Evolutionary conservation across 37 sponge, comb jelly and placozoan species (phyloP).

Genomic region (Cliona cf. orientalis): DNA sequence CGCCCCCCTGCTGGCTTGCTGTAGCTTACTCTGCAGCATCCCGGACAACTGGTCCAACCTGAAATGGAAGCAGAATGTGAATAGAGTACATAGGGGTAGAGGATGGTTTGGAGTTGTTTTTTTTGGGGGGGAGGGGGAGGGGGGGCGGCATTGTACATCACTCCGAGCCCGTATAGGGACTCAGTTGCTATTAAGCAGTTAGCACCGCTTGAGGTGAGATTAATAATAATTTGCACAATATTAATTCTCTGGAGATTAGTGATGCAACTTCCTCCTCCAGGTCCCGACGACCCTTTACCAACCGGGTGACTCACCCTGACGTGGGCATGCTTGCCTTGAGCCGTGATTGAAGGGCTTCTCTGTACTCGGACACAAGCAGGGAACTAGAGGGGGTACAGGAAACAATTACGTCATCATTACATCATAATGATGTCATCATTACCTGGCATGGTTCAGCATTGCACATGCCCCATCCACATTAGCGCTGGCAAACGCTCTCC

Average conservation of each 20-base stretch:
- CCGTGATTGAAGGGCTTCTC: conserved; percentile 28
- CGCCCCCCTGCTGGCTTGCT: background rate
- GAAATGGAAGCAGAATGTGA: background rate
- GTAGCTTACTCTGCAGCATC: conserved; percentile 49
- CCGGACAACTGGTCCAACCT: conserved; percentile 32
- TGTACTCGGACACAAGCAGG: conserved; percentile 72
- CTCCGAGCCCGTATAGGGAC: no score
- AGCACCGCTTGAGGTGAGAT: no score
- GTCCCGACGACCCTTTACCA: background rate
- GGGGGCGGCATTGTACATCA: no score
- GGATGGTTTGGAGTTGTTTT: no score
- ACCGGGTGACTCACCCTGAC: conserved; percentile 1
- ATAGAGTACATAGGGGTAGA: background rate
- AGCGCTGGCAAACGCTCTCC: conserved; percentile 68
- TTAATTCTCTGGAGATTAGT: no score
- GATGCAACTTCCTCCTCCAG: no score
- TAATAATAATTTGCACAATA: no score
- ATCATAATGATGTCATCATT: background rate
- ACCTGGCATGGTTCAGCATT: conserved; percentile 89
- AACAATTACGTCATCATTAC: background rate
- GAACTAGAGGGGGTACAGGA: conserved; percentile 31
- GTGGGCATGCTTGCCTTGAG: conserved; percentile 49
- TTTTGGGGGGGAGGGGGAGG: no score
- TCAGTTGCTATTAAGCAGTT: no score
- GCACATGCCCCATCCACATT: conserved; percentile 88